Percentiles rank a stretch among this genome's conserved stretches.
These are phyloP conservation scores for Unio delphinus DNA, from an alignment of 2,888 invertebrate species.

Conservation along the genomic window DNA sequence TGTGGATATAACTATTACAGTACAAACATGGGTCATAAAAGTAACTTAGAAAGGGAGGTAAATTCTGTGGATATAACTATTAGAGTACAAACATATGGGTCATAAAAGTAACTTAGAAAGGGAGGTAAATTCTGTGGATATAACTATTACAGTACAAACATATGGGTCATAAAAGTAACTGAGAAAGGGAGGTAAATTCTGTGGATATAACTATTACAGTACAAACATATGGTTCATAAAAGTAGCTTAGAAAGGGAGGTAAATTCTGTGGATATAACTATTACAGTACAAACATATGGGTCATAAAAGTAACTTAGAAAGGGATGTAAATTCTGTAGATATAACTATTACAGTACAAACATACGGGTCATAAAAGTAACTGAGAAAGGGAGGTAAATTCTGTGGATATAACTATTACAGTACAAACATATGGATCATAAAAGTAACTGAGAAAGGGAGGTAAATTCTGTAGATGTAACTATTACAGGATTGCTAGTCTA, in stretches of 20 bases:
- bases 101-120: not conserved
- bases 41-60: not conserved
- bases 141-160: slow-evolving; percentile 4
- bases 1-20: not conserved
- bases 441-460: not conserved
- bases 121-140: not conserved
- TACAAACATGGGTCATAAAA: not conserved
- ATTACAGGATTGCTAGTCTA: no score
- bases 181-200: not conserved
- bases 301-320: not conserved
- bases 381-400: not conserved
- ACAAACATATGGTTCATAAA: not conserved
- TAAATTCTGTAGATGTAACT: not conserved
- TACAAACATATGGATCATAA: not conserved
- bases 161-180: no score
- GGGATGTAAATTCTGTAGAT: not conserved
- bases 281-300: slow-evolving; percentile 1
- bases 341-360: slow-evolving; percentile 4
- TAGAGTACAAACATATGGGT: slow-evolving; percentile 1
- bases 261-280: not conserved
- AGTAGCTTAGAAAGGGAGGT: not conserved
- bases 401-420: not conserved
- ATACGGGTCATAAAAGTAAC: no score
- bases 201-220: not conserved
- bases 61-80: not conserved